Base-by-base conservation (phyloP, 2,888 invertebrate species). In the Dysmachus trigonus region DNA sequence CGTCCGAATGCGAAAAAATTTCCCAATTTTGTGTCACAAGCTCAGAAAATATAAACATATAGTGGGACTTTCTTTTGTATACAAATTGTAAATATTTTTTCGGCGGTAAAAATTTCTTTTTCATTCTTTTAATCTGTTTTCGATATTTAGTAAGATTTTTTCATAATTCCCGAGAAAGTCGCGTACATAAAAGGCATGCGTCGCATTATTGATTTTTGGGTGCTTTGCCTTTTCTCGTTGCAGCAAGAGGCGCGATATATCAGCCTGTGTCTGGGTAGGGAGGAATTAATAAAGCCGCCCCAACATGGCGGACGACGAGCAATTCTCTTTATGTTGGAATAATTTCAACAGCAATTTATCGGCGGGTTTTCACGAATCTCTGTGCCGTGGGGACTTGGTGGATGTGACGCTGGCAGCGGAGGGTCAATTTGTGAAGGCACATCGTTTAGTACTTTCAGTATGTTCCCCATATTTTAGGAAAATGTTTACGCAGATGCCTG, bases 291-390 rank as follows among this genome's bases (percentile, higher is more conserved):
- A 35, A n/a, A 83, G 83, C 83, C 72, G 72, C 41, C 82, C 82
- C 94, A 94, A 93, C 92, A 94, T 94, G 94, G 94, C 94, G 94
- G 94, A 94, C 93, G 94, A 94, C 93, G 95, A 95, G 93, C 95
- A 95, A 91, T 95, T 95, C 93, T 95, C 95, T 92, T 92, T 95
- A 93, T 95, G 95, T 93, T 95, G 95, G 95, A 95, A 95, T 93
- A 95, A 95, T 93, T 95, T 95, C 93, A 95, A 95, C 93, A 94
- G 94, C 88, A 95, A 95, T 90, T 93, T 95, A 93, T 94, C 95
- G 88, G 94, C 94, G 91, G 95, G 95, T 90, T 95, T 95, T 91
- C 95, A 95, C 90, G 95, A 95, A 91, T 94, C 95, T 91, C 92
- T 95, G 92, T 94, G 94, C 90, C 94, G 94, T 91, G 95, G 95